Conservation (phyloP, 2,113 vertebrate genomes). For the Stictonetta naevosa region DNA sequence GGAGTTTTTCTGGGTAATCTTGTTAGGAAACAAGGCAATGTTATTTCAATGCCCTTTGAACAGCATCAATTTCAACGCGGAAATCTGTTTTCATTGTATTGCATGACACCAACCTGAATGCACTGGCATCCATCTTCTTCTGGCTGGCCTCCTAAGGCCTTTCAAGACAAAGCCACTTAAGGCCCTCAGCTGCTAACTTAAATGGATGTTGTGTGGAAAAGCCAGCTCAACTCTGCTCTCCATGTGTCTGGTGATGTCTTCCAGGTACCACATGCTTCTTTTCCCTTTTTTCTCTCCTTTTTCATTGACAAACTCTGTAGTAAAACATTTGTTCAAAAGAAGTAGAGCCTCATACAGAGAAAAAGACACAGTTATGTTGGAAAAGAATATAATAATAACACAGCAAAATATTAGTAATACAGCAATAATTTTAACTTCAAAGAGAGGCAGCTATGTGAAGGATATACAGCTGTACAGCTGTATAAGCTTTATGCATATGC, state of each 20-base stretch:
- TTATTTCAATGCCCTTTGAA: slow-evolving; percentile 51
- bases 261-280: not conserved
- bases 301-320: not conserved
- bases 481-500: not conserved
- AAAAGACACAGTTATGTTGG: not conserved
- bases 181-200: slow-evolving; percentile 20
- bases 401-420: not conserved
- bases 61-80: slow-evolving; percentile 34
- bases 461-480: not conserved
- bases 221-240: slow-evolving; percentile 11
- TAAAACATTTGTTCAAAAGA: not conserved
- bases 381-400: not conserved
- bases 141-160: not conserved
- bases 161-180: not conserved
- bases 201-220: not conserved
- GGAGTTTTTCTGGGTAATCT: slow-evolving; percentile 44
- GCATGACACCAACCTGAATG: not conserved
- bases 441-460: not conserved
- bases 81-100: slow-evolving; percentile 66
- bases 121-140: slow-evolving; percentile 15
- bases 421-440: not conserved
- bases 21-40: slow-evolving; percentile 55
- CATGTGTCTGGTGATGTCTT: not conserved
- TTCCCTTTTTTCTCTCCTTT: not conserved
- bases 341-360: not conserved